Percentiles rank a stretch among this genome's conserved stretches.
Conservation (phyloP, 2,797 vertebrate genomes). For the Pangasius larnaudii region DNA sequence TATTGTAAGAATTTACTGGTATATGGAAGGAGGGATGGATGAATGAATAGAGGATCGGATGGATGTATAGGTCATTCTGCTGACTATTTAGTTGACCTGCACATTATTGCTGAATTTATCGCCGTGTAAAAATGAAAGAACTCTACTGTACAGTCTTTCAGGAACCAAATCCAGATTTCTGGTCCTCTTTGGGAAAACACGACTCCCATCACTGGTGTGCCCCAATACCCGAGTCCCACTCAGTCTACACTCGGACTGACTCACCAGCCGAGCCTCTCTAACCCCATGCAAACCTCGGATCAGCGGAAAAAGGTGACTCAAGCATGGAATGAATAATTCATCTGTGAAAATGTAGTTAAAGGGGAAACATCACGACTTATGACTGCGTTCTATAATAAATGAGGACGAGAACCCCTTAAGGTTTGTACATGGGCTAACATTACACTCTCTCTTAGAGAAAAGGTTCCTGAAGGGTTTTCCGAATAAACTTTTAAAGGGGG, state of each 20-base stretch:
- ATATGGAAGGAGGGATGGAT: background rate
- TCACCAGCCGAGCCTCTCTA: slow-evolving; percentile 42
- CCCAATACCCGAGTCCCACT: slow-evolving; percentile 33
- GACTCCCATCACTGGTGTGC: slow-evolving; percentile 27
- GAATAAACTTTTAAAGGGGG: background rate
- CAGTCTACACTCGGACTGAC: slow-evolving; percentile 45
- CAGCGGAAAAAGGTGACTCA: slow-evolving; percentile 25
- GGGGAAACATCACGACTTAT: background rate
- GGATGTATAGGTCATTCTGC: background rate
- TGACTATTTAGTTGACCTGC: background rate
- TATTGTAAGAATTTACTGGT: no score
- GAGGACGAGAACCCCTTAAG: no score
- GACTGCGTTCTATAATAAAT: slow-evolving; percentile 21
- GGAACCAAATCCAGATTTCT: slow-evolving; percentile 62
- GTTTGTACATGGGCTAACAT: background rate
- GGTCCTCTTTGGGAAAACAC: slow-evolving; percentile 52
- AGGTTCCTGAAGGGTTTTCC: background rate
- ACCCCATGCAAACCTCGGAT: slow-evolving; percentile 22
- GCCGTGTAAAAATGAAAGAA: background rate
- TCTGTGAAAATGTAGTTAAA: no score
- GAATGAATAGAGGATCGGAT: background rate
- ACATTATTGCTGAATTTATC: background rate
- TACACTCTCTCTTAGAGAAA: background rate
- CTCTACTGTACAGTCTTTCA: slow-evolving; percentile 60
- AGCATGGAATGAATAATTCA: background rate